These are phyloP conservation scores for Amphipyra berbera DNA, from an alignment of 2,888 invertebrate species.

Conservation along the genomic window DNA sequence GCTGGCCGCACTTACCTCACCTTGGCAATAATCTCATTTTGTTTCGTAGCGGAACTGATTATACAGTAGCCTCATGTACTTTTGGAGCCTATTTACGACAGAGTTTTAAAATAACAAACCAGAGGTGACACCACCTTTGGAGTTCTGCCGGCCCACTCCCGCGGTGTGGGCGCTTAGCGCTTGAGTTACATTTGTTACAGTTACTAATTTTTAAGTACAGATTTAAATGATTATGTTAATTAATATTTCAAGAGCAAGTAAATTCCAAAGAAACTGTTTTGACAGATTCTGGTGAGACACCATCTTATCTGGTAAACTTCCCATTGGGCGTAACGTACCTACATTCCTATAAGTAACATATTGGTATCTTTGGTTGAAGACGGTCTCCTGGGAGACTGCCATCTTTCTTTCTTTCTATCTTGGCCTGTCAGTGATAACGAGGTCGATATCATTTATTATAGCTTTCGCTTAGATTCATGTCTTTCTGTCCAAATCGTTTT, in stretches of 20 bases:
- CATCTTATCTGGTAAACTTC: conserved; percentile 11
- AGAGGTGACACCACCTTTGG: conserved; percentile 20
- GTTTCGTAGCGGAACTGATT: conserved; percentile 79
- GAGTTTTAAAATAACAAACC: conserved; percentile 33
- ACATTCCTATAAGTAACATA: conserved; percentile 38
- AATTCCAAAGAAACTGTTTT: not conserved
- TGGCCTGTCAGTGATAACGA: conserved; percentile 74
- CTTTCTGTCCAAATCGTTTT: conserved; percentile 43
- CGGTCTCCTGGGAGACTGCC: conserved; percentile 66
- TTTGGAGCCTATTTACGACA: conserved; percentile 43
- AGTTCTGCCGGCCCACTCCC: conserved; percentile 12
- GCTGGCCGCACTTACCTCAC: conserved; percentile 79
- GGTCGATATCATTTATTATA: conserved; percentile 69
- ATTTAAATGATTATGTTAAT: not conserved
- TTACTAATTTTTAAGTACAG: not conserved
- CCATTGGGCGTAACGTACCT: conserved; percentile 10
- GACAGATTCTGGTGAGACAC: conserved; percentile 2
- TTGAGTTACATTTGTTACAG: not conserved
- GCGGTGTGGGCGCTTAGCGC: not conserved
- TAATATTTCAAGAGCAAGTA: not conserved
- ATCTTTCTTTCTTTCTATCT: conserved; percentile 75
- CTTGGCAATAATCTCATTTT: conserved; percentile 84
- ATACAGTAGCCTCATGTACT: conserved; percentile 67
- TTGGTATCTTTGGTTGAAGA: conserved; percentile 58
- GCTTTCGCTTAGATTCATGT: conserved; percentile 58